phyloP scores from a whole-genome alignment of 1,140 invertebrate species.

The Meteorus sp. region DNA sequence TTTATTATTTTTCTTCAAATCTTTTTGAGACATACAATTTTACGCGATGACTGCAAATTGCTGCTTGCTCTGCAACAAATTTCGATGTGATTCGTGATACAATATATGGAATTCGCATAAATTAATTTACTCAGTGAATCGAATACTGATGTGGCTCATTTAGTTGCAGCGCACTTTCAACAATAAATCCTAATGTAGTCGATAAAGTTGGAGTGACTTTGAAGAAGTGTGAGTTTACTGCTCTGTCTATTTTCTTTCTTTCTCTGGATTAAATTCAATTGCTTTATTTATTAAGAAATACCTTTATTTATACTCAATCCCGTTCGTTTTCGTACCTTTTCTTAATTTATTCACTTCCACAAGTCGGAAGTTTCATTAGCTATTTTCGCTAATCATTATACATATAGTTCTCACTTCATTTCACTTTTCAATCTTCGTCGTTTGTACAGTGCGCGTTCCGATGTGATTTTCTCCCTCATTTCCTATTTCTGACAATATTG shows the following conservation, averaged over 20 bases:
- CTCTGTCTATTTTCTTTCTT: no score
- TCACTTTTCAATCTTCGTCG: constrained; percentile 49
- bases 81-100: neutral
- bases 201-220: no score
- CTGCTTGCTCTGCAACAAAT: neutral
- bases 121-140: constrained; percentile 10
- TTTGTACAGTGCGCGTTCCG: no score
- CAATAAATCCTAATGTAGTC: no score
- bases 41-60: neutral
- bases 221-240: no score
- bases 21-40: no score
- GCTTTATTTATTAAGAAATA: constrained; percentile 1
- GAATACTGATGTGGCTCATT: neutral
- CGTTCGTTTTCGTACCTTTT: neutral
- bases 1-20: neutral
- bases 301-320: constrained; percentile 2
- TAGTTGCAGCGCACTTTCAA: no score
- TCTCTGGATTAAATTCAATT: no score
- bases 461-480: constrained; percentile 52
- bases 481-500: constrained; percentile 46
- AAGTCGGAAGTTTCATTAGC: no score
- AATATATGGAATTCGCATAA: neutral
- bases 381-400: no score
- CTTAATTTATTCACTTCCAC: constrained; percentile 18
- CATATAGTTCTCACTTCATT: constrained; percentile 32